phyloP scores from a whole-genome alignment of 2,888 invertebrate species.

The Caenorhabditis sp. region DNA sequence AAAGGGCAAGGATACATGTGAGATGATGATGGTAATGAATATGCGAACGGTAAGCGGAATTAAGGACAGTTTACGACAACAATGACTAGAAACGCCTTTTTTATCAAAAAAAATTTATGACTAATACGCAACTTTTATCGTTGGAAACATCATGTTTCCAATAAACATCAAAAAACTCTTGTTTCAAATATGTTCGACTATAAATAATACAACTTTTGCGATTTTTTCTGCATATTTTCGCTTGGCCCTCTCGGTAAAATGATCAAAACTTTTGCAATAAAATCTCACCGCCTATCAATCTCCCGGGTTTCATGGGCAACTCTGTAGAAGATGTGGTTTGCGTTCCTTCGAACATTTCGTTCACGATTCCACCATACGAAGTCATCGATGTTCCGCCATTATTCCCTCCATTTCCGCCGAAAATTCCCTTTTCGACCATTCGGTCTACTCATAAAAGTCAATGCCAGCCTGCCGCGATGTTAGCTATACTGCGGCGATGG shows the following conservation, averaged over 20 bases:
- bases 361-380: constrained; percentile 56
- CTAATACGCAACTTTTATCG: no score
- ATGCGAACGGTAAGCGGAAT: background rate
- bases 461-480: no score
- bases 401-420: background rate
- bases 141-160: no score
- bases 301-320: background rate
- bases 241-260: no score
- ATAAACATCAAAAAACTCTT: no score
- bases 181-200: no score
- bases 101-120: no score
- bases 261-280: background rate
- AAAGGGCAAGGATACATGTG: background rate
- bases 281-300: background rate
- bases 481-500: no score
- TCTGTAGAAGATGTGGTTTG: background rate
- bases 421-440: background rate
- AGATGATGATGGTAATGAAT: background rate
- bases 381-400: constrained; percentile 14
- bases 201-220: background rate
- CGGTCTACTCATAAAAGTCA: background rate
- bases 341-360: constrained; percentile 48
- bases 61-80: background rate
- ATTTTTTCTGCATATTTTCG: no score
- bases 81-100: no score